Conservation (phyloP, 2,888 invertebrate species). For the Xanthia icteritia region DNA sequence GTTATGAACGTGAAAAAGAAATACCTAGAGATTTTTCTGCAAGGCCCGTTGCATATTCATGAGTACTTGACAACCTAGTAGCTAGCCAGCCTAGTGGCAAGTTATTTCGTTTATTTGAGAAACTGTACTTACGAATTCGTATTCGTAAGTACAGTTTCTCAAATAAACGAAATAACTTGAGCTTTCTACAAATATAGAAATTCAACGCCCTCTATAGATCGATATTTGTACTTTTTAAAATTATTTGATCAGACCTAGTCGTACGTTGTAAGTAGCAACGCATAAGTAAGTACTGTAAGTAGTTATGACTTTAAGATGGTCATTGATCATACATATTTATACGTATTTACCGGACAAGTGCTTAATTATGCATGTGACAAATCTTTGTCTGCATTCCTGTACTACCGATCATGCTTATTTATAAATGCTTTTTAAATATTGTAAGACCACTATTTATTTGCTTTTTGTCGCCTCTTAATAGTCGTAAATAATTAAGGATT, state of each 20-base stretch:
- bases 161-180: too few species aligned
- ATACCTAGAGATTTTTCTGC: slow-evolving; percentile 25
- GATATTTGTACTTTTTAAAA: slow-evolving; percentile 48
- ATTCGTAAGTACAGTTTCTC: too few species aligned
- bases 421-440: background rate
- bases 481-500: slow-evolving; percentile 2
- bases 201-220: slow-evolving; percentile 53
- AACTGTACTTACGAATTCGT: slow-evolving; percentile 47
- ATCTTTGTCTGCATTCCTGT: background rate
- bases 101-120: slow-evolving; percentile 53
- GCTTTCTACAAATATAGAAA: slow-evolving; percentile 72
- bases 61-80: slow-evolving; percentile 29
- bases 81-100: slow-evolving; percentile 21
- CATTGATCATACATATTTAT: slow-evolving; percentile 6
- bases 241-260: slow-evolving; percentile 43
- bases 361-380: slow-evolving; percentile 24
- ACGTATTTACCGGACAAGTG: slow-evolving; percentile 9
- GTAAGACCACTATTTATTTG: background rate
- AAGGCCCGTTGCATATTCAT: slow-evolving; percentile 57
- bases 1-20: slow-evolving; percentile 1
- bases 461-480: background rate
- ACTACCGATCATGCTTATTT: background rate
- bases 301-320: background rate
- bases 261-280: background rate
- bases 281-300: background rate